A percentile compares a stretch with the other conserved stretches of the same genome.
Evolutionary conservation across 2,888 invertebrate genomes (phyloP).

Genomic region (Neoaliturus tenellus): DNA sequence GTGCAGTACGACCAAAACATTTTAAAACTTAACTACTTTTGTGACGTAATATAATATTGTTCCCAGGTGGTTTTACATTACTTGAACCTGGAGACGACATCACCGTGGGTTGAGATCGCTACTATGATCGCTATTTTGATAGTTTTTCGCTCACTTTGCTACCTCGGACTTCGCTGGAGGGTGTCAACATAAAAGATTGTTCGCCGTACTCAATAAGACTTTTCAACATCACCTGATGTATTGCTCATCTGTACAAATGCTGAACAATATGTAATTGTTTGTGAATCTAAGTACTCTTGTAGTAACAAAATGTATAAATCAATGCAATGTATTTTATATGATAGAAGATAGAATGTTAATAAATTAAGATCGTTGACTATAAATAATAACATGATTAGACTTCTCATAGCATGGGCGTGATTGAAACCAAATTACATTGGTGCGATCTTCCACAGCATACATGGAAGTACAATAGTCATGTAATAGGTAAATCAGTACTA

Average conservation of each 20-base stretch:
- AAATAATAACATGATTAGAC: too few relatives aligned
- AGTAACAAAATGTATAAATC: too few relatives aligned
- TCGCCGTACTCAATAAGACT: not conserved
- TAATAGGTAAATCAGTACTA: too few relatives aligned
- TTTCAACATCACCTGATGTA: not conserved
- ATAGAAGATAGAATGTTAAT: too few relatives aligned
- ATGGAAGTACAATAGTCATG: too few relatives aligned
- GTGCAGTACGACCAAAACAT: too few relatives aligned
- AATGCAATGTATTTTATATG: too few relatives aligned
- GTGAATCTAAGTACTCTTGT: not conserved
- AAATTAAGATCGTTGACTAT: too few relatives aligned
- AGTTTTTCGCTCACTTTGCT: slow-evolving; percentile 77
- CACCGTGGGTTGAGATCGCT: slow-evolving; percentile 77
- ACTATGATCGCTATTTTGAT: slow-evolving; percentile 75
- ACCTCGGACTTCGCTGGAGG: slow-evolving; percentile 76
- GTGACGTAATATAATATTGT: not conserved
- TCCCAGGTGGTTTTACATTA: slow-evolving; percentile 73
- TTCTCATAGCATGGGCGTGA: too few relatives aligned
- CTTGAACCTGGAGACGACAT: slow-evolving; percentile 76
- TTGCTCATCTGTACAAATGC: not conserved
- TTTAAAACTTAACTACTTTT: too few relatives aligned
- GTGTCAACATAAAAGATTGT: slow-evolving; percentile 54
- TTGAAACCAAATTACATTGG: too few relatives aligned
- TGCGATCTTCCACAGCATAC: too few relatives aligned
- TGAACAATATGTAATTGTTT: not conserved